Evolutionary conservation across 2,113 vertebrate species (phyloP).

Genomic region (Orycteropus afer): DNA sequence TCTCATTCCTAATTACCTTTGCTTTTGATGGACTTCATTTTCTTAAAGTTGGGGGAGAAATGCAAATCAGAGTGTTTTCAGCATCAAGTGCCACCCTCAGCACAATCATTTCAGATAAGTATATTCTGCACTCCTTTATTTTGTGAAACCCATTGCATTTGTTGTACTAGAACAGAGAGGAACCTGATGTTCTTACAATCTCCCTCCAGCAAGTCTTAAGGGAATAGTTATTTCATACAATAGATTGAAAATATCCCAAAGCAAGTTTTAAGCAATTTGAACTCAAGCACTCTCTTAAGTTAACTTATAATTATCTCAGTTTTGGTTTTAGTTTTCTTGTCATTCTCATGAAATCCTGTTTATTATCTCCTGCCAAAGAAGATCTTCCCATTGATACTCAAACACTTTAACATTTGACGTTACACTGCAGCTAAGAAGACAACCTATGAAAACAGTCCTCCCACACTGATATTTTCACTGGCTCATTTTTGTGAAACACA

Average conservation of each 20-base stretch:
- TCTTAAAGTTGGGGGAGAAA: neutral
- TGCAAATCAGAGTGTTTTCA: neutral
- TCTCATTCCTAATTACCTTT: neutral
- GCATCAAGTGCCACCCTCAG: neutral
- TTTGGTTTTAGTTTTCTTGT: slow-evolving; percentile 19
- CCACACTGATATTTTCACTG: slow-evolving; percentile 32
- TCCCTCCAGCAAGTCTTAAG: slow-evolving; percentile 45
- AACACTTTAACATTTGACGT: slow-evolving; percentile 14
- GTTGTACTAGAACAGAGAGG: neutral
- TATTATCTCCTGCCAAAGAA: neutral
- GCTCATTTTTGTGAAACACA: slow-evolving; percentile 60
- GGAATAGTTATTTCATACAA: slow-evolving; percentile 50
- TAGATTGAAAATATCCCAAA: slow-evolving; percentile 35
- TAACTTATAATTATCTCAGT: slow-evolving; percentile 42
- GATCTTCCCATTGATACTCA: neutral
- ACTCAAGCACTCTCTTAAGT: slow-evolving; percentile 30
- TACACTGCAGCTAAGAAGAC: slow-evolving; percentile 40
- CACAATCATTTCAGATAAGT: neutral
- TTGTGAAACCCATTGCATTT: neutral
- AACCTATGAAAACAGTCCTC: neutral
- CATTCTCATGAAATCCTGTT: slow-evolving; percentile 44
- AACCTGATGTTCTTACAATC: neutral
- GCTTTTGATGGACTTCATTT: neutral
- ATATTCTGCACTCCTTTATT: neutral
- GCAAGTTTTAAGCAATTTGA: slow-evolving; percentile 51